Evolutionary conservation across 2,797 vertebrate species (phyloP).

Genomic region (Phoebastria nigripes): DNA sequence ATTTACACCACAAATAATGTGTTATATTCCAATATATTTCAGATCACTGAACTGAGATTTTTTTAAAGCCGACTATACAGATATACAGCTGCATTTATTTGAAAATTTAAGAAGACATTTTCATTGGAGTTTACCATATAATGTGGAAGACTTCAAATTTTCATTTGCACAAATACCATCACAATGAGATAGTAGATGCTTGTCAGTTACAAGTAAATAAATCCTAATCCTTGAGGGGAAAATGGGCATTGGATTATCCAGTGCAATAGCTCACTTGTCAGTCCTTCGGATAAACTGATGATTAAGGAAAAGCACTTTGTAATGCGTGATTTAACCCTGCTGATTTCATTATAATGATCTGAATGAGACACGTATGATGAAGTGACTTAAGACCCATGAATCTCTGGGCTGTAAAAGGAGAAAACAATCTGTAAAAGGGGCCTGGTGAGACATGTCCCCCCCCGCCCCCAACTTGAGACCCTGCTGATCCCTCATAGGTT

Average conservation of each 20-base stretch:
- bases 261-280: not conserved
- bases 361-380: not conserved
- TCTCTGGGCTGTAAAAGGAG: not conserved
- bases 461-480: not conserved
- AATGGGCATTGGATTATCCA: constrained; percentile 31
- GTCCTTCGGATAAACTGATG: constrained; percentile 26
- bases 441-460: not conserved
- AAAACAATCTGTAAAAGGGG: not conserved
- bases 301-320: constrained; percentile 40
- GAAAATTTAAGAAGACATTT: not conserved
- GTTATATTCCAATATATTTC: not conserved
- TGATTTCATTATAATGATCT: constrained; percentile 36
- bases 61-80: not conserved
- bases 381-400: not conserved
- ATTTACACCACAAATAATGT: not conserved
- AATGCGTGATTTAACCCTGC: constrained; percentile 17
- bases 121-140: not conserved
- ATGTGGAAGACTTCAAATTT: not conserved
- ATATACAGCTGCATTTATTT: not conserved
- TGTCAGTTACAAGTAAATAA: constrained; percentile 32
- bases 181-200: not conserved
- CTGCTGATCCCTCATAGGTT: not conserved
- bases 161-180: not conserved
- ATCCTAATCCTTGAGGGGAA: constrained; percentile 13
- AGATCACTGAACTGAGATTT: not conserved